A percentile compares a stretch with the other conserved stretches of the same genome.
phyloP scores from a whole-genome alignment of 1,140 invertebrate genomes.

The Diachasma alloeum region DNA sequence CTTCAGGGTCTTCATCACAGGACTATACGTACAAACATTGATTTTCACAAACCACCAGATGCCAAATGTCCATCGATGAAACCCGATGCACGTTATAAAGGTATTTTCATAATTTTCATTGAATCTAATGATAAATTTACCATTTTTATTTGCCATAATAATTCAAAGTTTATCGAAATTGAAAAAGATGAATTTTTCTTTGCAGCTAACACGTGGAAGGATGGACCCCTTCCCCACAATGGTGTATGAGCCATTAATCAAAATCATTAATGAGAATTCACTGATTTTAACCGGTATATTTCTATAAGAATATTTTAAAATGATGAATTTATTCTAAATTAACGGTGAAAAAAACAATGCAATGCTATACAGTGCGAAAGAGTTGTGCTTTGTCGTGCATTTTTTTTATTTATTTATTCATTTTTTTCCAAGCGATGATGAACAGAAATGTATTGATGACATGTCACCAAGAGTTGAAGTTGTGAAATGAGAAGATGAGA shows the following conservation, averaged over 20 bases:
- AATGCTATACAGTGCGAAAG: background rate
- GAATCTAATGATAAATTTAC: background rate
- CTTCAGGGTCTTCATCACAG: constrained; percentile 89
- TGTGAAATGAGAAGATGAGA: background rate
- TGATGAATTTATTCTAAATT: background rate
- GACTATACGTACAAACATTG: constrained; percentile 95
- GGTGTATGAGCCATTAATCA: constrained; percentile 36
- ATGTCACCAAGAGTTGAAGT: background rate
- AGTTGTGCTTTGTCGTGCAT: background rate
- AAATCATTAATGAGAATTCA: background rate
- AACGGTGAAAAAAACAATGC: background rate
- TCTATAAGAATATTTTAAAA: background rate
- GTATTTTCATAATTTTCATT: constrained; percentile 48
- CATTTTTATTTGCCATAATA: background rate
- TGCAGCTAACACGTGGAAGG: constrained; percentile 62
- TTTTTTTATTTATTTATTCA: background rate
- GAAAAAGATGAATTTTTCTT: constrained; percentile 58
- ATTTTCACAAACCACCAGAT: constrained; percentile 80
- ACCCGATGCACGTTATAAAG: constrained; percentile 77
- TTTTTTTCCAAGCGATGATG: too few species aligned
- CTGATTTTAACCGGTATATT: background rate
- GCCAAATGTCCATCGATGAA: constrained; percentile 76
- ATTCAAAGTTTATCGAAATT: constrained; percentile 30
- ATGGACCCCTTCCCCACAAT: constrained; percentile 52
- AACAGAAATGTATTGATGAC: background rate